These are phyloP conservation scores for Danaus plexippus DNA, from an alignment of 1,140 invertebrate species.

Conservation along the genomic window DNA sequence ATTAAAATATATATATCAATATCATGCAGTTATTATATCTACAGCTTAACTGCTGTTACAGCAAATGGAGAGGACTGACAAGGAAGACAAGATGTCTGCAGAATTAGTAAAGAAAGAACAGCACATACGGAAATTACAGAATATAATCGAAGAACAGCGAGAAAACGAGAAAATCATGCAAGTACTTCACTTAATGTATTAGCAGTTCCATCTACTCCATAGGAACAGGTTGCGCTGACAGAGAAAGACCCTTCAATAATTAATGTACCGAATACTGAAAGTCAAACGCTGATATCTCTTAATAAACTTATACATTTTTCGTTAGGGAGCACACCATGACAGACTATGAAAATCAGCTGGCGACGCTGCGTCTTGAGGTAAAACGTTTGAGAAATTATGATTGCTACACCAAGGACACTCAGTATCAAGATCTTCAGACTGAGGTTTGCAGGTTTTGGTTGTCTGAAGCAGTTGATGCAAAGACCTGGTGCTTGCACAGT, in stretches of 20 bases:
- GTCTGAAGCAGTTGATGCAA: not conserved
- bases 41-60: conserved; percentile 24
- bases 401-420: conserved; percentile 44
- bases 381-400: conserved; percentile 48
- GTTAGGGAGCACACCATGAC: conserved; percentile 54
- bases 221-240: too few relatives aligned
- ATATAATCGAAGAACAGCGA: conserved; percentile 41
- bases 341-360: conserved; percentile 51
- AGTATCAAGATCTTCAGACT: conserved; percentile 51
- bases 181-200: conserved; percentile 1
- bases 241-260: too few relatives aligned
- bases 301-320: conserved; percentile 7
- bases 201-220: too few relatives aligned
- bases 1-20: not conserved
- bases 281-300: not conserved
- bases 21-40: not conserved
- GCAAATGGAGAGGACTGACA: conserved; percentile 48
- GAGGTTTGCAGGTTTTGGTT: conserved; percentile 32
- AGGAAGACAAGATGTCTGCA: conserved; percentile 47
- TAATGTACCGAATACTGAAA: too few relatives aligned
- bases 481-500: too few relatives aligned
- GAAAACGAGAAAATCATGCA: conserved; percentile 56
- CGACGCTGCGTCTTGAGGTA: conserved; percentile 43
- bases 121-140: conserved; percentile 47
- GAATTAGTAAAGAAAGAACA: conserved; percentile 52